A percentile compares a stretch with the other conserved stretches of the same genome.
Evolutionary conservation across 2,113 vertebrate genomes (phyloP).

Genomic region (Psittacus erithacus): DNA sequence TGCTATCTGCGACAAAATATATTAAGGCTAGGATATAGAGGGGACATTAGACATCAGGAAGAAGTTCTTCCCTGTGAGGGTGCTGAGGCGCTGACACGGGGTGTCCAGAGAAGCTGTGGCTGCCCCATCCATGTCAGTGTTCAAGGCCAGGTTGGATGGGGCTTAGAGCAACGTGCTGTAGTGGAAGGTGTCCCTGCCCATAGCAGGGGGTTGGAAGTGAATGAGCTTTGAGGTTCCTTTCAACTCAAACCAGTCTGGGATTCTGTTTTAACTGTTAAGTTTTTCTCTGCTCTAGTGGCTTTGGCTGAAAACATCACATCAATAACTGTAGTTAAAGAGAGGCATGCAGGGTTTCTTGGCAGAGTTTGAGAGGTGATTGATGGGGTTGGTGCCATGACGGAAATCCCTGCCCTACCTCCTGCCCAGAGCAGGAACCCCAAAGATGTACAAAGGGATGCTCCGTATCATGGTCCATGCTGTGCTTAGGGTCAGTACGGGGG

Average conservation of each 20-base stretch:
- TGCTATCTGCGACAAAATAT: not conserved
- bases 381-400: not conserved
- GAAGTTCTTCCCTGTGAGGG: not conserved
- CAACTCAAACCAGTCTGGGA: not conserved
- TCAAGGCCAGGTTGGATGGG: not conserved
- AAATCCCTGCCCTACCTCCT: not conserved
- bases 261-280: not conserved
- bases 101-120: not conserved
- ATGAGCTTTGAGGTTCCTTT: not conserved
- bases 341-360: not conserved
- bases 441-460: not conserved
- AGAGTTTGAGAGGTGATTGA: not conserved
- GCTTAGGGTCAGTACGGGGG: fast-evolving
- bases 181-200: not conserved
- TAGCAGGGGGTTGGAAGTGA: not conserved
- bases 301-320: not conserved
- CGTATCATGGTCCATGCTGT: not conserved
- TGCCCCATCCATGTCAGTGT: not conserved
- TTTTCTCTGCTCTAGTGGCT: not conserved
- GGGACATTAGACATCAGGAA: not conserved
- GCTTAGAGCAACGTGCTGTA: not conserved
- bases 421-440: not conserved
- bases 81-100: not conserved
- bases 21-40: not conserved
- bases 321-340: not conserved